Conservation (phyloP, 2,888 invertebrate genomes). For the Sericinus montela region DNA sequence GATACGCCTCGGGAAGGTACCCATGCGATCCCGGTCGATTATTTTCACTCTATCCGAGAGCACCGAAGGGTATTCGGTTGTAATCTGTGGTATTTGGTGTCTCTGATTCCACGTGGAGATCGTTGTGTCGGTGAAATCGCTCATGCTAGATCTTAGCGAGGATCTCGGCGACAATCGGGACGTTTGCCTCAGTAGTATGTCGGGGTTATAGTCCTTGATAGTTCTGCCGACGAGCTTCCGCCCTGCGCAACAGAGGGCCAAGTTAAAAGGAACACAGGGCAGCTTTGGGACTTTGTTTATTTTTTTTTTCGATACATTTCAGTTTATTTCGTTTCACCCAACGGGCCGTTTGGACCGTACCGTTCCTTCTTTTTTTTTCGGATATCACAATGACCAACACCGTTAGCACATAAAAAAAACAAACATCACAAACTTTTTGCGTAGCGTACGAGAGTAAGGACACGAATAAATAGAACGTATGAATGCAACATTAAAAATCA, state of each 20-base stretch:
- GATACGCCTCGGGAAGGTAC: constrained; percentile 55
- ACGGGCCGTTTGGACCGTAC: constrained; percentile 21
- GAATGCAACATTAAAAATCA: constrained; percentile 15
- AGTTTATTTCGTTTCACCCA: constrained; percentile 67
- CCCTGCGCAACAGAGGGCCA: constrained; percentile 50
- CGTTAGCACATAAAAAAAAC: constrained; percentile 54
- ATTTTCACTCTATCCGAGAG: constrained; percentile 62
- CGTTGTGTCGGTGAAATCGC: constrained; percentile 74
- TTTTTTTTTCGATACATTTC: constrained; percentile 65
- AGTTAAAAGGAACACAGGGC: constrained; percentile 31
- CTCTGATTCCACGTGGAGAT: constrained; percentile 73
- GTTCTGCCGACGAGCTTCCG: constrained; percentile 62
- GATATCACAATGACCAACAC: constrained; percentile 43
- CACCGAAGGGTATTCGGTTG: constrained; percentile 66
- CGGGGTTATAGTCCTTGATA: constrained; percentile 72
- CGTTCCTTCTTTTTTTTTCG: constrained; percentile 1
- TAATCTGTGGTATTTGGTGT: constrained; percentile 36
- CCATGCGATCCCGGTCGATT: constrained; percentile 53
- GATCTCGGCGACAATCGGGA: constrained; percentile 64
- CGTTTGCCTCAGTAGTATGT: constrained; percentile 45
- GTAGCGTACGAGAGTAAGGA: constrained; percentile 26
- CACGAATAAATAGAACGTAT: constrained; percentile 22
- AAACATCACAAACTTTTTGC: constrained; percentile 38
- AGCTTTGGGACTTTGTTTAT: constrained; percentile 22
- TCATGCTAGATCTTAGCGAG: constrained; percentile 67